phyloP scores from a whole-genome alignment of 2,797 vertebrate genomes.

The Pseudomugil tenellus region DNA sequence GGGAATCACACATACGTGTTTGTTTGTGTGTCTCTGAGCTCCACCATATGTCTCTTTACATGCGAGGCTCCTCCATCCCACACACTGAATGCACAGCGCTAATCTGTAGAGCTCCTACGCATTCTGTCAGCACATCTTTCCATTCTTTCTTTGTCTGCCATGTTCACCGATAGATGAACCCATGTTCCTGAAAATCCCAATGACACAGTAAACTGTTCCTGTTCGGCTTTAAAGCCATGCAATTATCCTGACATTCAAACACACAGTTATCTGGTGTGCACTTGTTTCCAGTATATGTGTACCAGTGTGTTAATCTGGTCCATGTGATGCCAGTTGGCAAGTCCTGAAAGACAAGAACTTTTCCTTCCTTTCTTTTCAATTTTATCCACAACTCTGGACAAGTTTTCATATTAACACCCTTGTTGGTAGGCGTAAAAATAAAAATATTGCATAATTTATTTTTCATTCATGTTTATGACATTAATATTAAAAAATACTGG shows the following conservation, averaged over 20 bases:
- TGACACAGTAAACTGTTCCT: slow-evolving; percentile 70
- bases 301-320: slow-evolving; percentile 61
- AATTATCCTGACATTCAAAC: slow-evolving; percentile 54
- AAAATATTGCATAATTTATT: no score
- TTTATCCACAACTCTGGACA: neutral
- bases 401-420: no score
- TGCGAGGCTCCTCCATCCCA: slow-evolving; percentile 55
- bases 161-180: slow-evolving; percentile 72
- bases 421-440: no score
- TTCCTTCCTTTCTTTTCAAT: no score
- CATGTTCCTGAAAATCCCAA: slow-evolving; percentile 70
- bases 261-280: slow-evolving; percentile 24
- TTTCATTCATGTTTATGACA: no score
- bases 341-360: slow-evolving; percentile 9
- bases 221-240: slow-evolving; percentile 65
- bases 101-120: slow-evolving; percentile 49
- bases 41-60: slow-evolving; percentile 54
- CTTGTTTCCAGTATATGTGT: slow-evolving; percentile 39
- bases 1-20: slow-evolving; percentile 27
- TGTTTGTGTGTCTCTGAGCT: slow-evolving; percentile 34
- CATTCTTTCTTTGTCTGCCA: slow-evolving; percentile 44
- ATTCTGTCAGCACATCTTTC: slow-evolving; percentile 24
- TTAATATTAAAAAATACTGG: no score
- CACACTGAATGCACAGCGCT: slow-evolving; percentile 49
- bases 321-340: slow-evolving; percentile 53